These are phyloP conservation scores for Xestia c-nigrum DNA, from an alignment of 2,888 invertebrate genomes.

Conservation along the genomic window DNA sequence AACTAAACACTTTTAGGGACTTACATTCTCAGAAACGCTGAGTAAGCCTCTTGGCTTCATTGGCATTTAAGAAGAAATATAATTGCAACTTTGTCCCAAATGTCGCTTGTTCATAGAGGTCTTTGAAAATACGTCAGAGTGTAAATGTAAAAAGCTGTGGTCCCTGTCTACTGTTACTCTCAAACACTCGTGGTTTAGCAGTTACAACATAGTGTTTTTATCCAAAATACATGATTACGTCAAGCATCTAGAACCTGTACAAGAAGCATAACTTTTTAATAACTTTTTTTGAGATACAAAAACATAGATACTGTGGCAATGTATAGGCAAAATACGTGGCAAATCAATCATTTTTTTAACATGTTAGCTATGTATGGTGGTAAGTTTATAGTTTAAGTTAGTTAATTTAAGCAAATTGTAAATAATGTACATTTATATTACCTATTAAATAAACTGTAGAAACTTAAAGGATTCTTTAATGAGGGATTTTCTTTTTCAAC, in stretches of 20 bases:
- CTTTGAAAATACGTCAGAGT: constrained; percentile 12
- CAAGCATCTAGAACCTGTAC: neutral
- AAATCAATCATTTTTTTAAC: neutral
- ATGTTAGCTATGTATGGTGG: too few species aligned
- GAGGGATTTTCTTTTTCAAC: too few species aligned
- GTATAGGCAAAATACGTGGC: neutral
- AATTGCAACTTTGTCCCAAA: constrained; percentile 35
- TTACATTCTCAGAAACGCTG: constrained; percentile 5
- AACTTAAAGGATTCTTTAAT: too few species aligned
- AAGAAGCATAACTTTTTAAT: neutral
- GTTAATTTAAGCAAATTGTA: too few species aligned
- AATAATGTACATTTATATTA: too few species aligned
- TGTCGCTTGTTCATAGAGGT: constrained; percentile 7
- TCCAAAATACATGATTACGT: neutral
- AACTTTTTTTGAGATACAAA: neutral
- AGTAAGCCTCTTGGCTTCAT: constrained; percentile 18
- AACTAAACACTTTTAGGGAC: neutral
- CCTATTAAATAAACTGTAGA: too few species aligned
- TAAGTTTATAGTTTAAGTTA: too few species aligned
- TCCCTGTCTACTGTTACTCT: neutral
- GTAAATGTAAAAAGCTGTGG: constrained; percentile 1
- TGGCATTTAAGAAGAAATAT: constrained; percentile 32
- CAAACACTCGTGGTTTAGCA: neutral
- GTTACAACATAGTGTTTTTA: neutral
- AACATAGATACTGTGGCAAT: neutral